Evolutionary conservation across 2,797 vertebrate genomes (phyloP).

Genomic region (Scarus forsteni): DNA sequence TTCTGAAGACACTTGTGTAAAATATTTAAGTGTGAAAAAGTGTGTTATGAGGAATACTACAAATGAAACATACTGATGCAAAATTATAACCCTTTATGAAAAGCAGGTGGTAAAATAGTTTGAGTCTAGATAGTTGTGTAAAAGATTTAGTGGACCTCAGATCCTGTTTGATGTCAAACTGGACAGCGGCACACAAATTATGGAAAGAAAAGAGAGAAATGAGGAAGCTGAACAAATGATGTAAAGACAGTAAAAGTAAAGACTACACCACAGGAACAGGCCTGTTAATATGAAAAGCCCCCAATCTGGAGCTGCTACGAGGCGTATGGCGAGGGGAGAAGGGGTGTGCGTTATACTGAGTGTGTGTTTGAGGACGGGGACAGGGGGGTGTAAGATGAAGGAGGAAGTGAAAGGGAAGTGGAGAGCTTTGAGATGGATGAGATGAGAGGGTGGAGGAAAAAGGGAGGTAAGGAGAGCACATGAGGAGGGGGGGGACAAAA

Average conservation of each 20-base stretch:
- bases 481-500: constrained; percentile 54
- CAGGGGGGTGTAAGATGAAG: constrained; percentile 58
- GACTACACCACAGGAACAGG: constrained; percentile 54
- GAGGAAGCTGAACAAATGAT: constrained; percentile 48
- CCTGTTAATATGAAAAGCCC: constrained; percentile 63
- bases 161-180: no score
- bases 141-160: no score
- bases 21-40: no score
- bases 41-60: no score
- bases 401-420: constrained; percentile 65
- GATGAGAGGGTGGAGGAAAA: constrained; percentile 62
- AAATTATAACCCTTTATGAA: no score
- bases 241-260: constrained; percentile 46
- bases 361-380: background rate
- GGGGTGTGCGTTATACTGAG: background rate
- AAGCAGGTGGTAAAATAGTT: no score
- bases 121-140: no score
- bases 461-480: constrained; percentile 60
- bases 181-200: background rate
- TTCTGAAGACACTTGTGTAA: no score
- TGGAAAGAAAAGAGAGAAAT: constrained; percentile 12
- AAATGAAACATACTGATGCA: no score
- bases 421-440: constrained; percentile 70
- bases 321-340: constrained; percentile 38
- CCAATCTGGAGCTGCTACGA: constrained; percentile 61